A percentile compares a stretch with the other conserved stretches of the same genome.
phyloP scores from a whole-genome alignment of 1,140 invertebrate species.

The Drosophila tropicalis region DNA sequence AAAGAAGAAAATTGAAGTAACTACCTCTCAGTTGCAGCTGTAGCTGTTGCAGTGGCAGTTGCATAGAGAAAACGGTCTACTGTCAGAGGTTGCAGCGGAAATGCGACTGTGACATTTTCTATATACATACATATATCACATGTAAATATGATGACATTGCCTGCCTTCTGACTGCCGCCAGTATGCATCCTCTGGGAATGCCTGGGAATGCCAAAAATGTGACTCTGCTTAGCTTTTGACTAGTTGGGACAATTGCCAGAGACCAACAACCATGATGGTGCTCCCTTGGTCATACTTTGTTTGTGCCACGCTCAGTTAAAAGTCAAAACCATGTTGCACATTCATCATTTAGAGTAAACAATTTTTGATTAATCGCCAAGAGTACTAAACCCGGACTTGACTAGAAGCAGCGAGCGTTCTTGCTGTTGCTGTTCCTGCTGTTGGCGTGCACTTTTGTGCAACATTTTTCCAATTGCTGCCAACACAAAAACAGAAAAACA shows the following conservation, averaged over 20 bases:
- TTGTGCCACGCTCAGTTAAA: slow-evolving; percentile 55
- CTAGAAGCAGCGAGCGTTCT: slow-evolving; percentile 24
- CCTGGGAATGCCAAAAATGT: slow-evolving; percentile 50
- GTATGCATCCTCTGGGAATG: slow-evolving; percentile 17
- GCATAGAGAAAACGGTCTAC: slow-evolving; percentile 22
- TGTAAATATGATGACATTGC: slow-evolving; percentile 59
- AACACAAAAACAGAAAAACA: slow-evolving; percentile 25
- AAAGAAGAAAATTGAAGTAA: slow-evolving; percentile 27
- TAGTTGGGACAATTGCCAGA: slow-evolving; percentile 33
- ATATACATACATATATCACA: slow-evolving; percentile 74
- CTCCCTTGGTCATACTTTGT: slow-evolving; percentile 27
- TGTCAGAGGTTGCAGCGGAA: slow-evolving; percentile 14
- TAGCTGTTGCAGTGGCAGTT: too few species aligned
- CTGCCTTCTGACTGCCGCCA: background rate
- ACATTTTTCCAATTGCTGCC: slow-evolving; percentile 75
- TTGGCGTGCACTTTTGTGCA: slow-evolving; percentile 58
- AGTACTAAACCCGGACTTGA: slow-evolving; percentile 32
- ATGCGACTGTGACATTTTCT: slow-evolving; percentile 54
- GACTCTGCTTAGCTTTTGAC: slow-evolving; percentile 57
- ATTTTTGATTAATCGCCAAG: slow-evolving; percentile 78
- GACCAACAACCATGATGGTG: background rate
- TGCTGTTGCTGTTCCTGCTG: background rate
- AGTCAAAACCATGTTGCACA: slow-evolving; percentile 78
- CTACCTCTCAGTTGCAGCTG: slow-evolving; percentile 47
- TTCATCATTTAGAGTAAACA: slow-evolving; percentile 80